Evolutionary conservation across 2,113 vertebrate species (phyloP).

Genomic region (Gavialis gangeticus): DNA sequence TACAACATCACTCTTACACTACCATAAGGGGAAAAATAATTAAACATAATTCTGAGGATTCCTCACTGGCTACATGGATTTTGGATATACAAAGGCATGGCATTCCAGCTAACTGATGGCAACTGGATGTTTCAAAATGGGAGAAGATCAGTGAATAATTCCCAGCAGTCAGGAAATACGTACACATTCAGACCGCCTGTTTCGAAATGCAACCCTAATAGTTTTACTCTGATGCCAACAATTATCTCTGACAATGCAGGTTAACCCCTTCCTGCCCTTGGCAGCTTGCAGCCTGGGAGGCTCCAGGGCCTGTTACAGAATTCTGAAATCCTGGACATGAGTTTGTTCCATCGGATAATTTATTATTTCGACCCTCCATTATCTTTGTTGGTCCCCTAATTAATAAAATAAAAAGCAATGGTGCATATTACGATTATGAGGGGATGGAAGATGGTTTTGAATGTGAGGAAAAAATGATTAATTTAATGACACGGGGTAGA

Average conservation of each 20-base stretch:
- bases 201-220: rapidly evolving
- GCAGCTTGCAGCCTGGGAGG: not conserved
- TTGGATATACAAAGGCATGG: not conserved
- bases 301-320: not conserved
- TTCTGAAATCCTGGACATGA: not conserved
- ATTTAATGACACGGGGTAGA: conserved; percentile 11
- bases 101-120: not conserved
- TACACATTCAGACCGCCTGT: not conserved
- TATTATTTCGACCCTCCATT: conserved; percentile 48
- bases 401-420: conserved; percentile 51
- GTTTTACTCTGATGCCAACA: not conserved
- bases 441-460: conserved; percentile 8
- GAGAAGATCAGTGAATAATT: not conserved
- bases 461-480: conserved; percentile 3
- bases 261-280: not conserved
- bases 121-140: not conserved
- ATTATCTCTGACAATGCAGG: not conserved
- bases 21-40: not conserved
- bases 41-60: not conserved
- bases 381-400: conserved; percentile 43
- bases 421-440: conserved; percentile 32
- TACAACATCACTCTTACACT: no score
- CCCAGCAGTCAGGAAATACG: rapidly evolving
- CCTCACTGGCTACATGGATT: rapidly evolving
- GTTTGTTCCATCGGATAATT: not conserved